Conservation (phyloP, 2,113 vertebrate species). For the Hippolais icterina region DNA sequence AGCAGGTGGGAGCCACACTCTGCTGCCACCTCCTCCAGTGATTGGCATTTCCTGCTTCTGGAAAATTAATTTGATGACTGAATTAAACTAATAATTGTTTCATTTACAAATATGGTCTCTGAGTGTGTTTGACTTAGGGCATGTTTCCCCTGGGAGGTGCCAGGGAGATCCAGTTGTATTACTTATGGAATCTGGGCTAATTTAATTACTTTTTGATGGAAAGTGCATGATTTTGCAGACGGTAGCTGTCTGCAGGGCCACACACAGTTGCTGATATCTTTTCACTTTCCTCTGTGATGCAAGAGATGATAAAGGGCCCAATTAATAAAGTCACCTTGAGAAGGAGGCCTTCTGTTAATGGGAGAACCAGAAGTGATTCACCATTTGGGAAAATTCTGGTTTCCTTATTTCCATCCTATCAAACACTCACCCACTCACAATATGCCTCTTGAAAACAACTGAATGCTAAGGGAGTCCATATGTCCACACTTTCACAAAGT, state of each 20-base stretch:
- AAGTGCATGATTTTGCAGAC: constrained; percentile 80
- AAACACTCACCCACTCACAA: constrained; percentile 57
- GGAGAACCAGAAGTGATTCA: constrained; percentile 77
- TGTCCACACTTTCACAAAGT: not conserved
- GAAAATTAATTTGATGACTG: constrained; percentile 32
- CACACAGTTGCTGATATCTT: constrained; percentile 39
- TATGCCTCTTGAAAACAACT: constrained; percentile 29
- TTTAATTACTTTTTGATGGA: constrained; percentile 85
- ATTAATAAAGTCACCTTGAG: constrained; percentile 88
- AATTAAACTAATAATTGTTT: constrained; percentile 53
- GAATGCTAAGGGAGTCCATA: not conserved
- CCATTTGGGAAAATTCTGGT: constrained; percentile 67
- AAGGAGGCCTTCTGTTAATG: constrained; percentile 74
- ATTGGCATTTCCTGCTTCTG: not conserved
- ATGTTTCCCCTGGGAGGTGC: constrained; percentile 26
- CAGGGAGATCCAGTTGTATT: constrained; percentile 18
- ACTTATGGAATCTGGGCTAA: constrained; percentile 76
- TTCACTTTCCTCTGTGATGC: constrained; percentile 74
- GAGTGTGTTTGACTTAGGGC: not conserved
- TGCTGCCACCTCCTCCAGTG: not conserved
- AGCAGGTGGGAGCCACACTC: not conserved
- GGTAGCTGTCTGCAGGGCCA: constrained; percentile 66
- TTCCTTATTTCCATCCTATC: constrained; percentile 76
- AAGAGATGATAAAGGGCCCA: constrained; percentile 82
- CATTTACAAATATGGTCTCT: constrained; percentile 24